Evolutionary conservation across 2,888 invertebrate species (phyloP), one percentile per base, ranked within the genome.

Genomic region (Metalampra italica): DNA sequence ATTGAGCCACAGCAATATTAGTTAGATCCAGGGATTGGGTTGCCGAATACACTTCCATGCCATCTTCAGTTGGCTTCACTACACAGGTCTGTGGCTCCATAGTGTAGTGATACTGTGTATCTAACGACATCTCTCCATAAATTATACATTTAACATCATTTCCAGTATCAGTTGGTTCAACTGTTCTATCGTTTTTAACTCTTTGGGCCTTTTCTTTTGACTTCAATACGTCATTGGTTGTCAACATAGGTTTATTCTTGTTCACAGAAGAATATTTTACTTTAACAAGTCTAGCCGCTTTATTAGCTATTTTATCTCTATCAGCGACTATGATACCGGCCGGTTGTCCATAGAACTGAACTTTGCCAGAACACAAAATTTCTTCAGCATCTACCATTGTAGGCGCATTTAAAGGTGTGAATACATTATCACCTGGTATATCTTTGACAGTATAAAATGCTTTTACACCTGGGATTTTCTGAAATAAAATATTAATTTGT

Each of bases 11-110:
- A 12, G 53, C 53, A 13, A 53, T 47, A 39, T 46, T 50, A 9
- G 43, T 43, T 3, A 48, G n/a, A 60, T 93, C 92, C 56, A 92
- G 82, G 82, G 89, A 91, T 60, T 94, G 94, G 0, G 91, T 78
- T 0, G 92, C 64, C 0, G 91, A 72, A 65, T 88, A 91, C 7
- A 95, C 90, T 53, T 93, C 91, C 53, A 94, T 69, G 0, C 93
- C 93, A 68, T 94, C 93, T 68, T 95, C 95, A 1, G 81, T 83
- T 0, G 94, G 94, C 39, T 91, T 69, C 29, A 91, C 91, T 3
- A 92, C 85, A 63, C 92, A 91, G 0, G 86, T 84, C 46, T 93
- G 91, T 0, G 92, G 91, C 69, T 95, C 95, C 93, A 95, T 93
- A n/a, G 91, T 90, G 57, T 91, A 94, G 70, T 94, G 94, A 66